A percentile compares a stretch with the other conserved stretches of the same genome.
These are phyloP conservation scores for Rotaria socialis DNA, from an alignment of 2,888 invertebrate genomes.

Conservation along the genomic window DNA sequence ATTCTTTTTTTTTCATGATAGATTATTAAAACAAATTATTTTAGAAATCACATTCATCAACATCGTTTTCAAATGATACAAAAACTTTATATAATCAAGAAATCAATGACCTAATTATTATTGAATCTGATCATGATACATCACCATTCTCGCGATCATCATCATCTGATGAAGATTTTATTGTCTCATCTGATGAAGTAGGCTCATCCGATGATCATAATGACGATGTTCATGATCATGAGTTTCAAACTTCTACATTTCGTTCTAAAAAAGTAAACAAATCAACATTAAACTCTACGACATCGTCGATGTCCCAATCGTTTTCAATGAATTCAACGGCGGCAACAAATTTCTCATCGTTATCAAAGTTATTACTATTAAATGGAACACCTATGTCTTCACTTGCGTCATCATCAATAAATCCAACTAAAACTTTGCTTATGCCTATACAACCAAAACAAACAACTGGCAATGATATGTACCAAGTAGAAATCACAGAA, in stretches of 20 bases:
- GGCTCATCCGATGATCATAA: not conserved
- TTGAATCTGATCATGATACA: conserved; percentile 6
- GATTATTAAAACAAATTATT: no score
- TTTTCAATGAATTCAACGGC: not conserved
- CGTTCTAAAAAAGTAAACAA: not conserved
- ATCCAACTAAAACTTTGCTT: not conserved
- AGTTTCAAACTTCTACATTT: not conserved
- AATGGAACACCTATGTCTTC: not conserved
- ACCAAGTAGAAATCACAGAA: not conserved
- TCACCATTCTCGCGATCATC: not conserved
- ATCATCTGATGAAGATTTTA: conserved; percentile 2
- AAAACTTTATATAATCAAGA: not conserved
- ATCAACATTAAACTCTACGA: no score
- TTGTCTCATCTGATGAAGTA: not conserved
- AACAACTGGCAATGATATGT: not conserved
- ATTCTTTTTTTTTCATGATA: no score
- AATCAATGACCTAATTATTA: not conserved
- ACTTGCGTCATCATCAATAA: not conserved
- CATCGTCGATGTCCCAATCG: not conserved
- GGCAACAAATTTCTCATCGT: not conserved
- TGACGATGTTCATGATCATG: not conserved
- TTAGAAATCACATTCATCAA: no score
- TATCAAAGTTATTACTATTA: conserved; percentile 1
- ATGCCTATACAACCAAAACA: not conserved
- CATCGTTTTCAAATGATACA: no score